Percentiles rank a stretch among this genome's conserved stretches.
phyloP scores from a whole-genome alignment of 1,140 invertebrate genomes.

The Meloidogyne chitwoodi region DNA sequence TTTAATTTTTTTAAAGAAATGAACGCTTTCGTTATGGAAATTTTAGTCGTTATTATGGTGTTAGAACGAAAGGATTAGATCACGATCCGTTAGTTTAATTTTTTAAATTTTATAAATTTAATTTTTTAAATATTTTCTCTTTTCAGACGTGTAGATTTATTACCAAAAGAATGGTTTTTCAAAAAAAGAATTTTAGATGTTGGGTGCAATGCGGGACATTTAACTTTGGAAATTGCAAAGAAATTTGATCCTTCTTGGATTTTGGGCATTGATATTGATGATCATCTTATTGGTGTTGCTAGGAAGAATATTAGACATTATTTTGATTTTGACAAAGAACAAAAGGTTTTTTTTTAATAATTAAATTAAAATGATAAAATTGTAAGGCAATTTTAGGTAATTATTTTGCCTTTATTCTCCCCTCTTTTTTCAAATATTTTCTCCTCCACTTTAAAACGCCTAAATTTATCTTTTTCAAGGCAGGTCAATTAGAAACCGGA shows the following conservation, averaged over 20 bases:
- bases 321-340: slow-evolving; percentile 62
- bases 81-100: slow-evolving; percentile 65
- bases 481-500: too few species aligned
- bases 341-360: neutral
- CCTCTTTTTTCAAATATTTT: too few species aligned
- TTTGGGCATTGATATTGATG: slow-evolving; percentile 90
- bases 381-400: too few species aligned
- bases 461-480: too few species aligned
- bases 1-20: slow-evolving; percentile 3
- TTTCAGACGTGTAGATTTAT: slow-evolving; percentile 69
- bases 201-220: slow-evolving; percentile 92
- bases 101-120: neutral
- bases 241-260: slow-evolving; percentile 78
- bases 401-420: too few species aligned
- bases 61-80: slow-evolving; percentile 36
- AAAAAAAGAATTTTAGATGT: slow-evolving; percentile 89
- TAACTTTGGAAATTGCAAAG: slow-evolving; percentile 76
- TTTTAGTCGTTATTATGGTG: slow-evolving; percentile 51
- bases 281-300: slow-evolving; percentile 76
- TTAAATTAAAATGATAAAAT: neutral
- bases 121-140: neutral
- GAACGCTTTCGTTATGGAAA: slow-evolving; percentile 50
- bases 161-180: slow-evolving; percentile 78
- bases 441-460: too few species aligned
- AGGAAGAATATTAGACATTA: slow-evolving; percentile 77